Evolutionary conservation across 2,888 invertebrate species (phyloP), one percentile per base, ranked within the genome.

Genomic region (Urechis unicinctus): DNA sequence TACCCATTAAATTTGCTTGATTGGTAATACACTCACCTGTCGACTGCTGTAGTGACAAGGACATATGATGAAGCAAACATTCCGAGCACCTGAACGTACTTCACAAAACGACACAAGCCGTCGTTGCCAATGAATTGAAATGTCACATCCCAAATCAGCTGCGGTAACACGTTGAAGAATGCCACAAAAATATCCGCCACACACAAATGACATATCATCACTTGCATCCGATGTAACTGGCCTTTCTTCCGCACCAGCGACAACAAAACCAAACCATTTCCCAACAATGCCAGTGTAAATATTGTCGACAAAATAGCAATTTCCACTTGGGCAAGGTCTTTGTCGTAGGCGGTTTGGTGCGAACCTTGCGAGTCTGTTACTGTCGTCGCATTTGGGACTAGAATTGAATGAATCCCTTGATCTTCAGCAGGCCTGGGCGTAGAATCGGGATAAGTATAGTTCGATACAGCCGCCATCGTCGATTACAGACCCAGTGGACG

Each of bases 101-200:
- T 85, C 53, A 87, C 83, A 43, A 83, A 59, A 6, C 68, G 59
- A 60, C 80, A 80, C 6, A 78, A 58, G 36, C 71, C 62, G 60
- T 77, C 70, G 1, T 75, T 73, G 4, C 85, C 85, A 63, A 81
- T 52, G 59, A 71, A 73, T 21, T 59, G 60, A 52, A 61, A 66
- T 1, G 69, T 68, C 44, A 73, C 54, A 56, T 73, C 72, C 71
- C 70, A 69, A 21, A 68, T 62, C 21, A 73, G 62, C 58, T 73
- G 73, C 0, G 88, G 85, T 17, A 86, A 75, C 24, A 86, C 84
- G 69, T 86, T 84, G 60, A 86, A 81, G 64, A 86, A 79, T 0
- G 85, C 87, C 1, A 86, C 87, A 54, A 85, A 79, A 49, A 87
- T 77, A 70, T 88, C 88, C 1, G 87, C 85, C 30, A 86, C 78